Conservation (phyloP, 2,113 vertebrate genomes). For the Oreochromis aureus region DNA sequence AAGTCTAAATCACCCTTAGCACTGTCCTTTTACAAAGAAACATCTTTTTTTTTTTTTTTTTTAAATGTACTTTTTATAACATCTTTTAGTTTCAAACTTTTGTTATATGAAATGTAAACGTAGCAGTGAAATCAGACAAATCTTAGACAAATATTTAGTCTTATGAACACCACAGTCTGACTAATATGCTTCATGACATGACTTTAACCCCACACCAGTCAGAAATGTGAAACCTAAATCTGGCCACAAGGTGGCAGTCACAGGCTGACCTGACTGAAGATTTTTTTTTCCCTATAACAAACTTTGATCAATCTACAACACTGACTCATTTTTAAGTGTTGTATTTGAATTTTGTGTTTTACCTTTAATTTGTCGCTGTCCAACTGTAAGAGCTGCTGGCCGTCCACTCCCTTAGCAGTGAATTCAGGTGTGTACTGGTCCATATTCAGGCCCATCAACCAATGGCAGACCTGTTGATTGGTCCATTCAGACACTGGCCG, state of each 20-base stretch:
- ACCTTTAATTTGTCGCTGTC: constrained; percentile 88
- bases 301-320: background rate
- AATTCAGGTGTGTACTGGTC: constrained; percentile 86
- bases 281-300: background rate
- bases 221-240: background rate
- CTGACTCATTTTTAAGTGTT: background rate
- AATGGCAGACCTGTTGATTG: constrained; percentile 85
- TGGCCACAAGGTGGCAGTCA: constrained; percentile 53
- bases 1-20: background rate
- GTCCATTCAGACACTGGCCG: constrained; percentile 84
- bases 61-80: background rate
- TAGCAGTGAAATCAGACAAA: background rate
- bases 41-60: accelerated
- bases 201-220: background rate
- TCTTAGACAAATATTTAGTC: background rate
- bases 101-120: background rate
- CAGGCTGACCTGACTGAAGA: background rate
- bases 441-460: constrained; percentile 86
- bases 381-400: constrained; percentile 79
- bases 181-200: background rate
- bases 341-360: background rate
- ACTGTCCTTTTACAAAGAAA: background rate
- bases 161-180: background rate
- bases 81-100: background rate
- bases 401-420: constrained; percentile 77